phyloP scores from a whole-genome alignment of 2,888 invertebrate genomes.

The Pharmacophagus antenor region DNA sequence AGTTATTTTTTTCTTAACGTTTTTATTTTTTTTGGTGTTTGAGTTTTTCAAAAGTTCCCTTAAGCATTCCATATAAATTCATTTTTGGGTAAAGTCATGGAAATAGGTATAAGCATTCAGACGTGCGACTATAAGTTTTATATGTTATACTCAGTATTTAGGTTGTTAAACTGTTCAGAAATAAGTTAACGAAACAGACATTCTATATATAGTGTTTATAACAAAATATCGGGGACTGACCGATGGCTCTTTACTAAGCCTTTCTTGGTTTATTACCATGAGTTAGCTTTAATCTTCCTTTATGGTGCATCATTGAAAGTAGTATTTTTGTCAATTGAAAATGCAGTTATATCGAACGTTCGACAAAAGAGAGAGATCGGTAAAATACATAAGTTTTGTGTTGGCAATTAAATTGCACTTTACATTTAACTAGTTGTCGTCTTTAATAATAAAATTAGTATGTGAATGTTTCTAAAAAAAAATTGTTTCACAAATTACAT shows the following conservation, averaged over 20 bases:
- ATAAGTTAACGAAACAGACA: too few species aligned
- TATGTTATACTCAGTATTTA: too few species aligned
- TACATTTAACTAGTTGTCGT: not conserved
- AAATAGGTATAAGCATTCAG: too few species aligned
- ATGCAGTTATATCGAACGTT: constrained; percentile 1
- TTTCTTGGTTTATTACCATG: constrained; percentile 3
- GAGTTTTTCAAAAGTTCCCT: too few species aligned
- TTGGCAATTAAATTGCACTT: not conserved
- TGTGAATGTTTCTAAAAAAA: too few species aligned
- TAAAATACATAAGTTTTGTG: not conserved
- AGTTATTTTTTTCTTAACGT: too few species aligned
- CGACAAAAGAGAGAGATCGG: not conserved
- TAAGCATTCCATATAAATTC: too few species aligned
- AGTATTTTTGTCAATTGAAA: not conserved
- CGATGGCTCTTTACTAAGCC: not conserved
- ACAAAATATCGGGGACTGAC: not conserved
- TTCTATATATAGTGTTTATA: not conserved
- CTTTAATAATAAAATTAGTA: not conserved
- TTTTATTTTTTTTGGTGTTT: too few species aligned
- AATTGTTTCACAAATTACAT: too few species aligned
- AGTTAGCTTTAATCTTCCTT: constrained; percentile 4
- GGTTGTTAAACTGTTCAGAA: too few species aligned
- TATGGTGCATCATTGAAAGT: constrained; percentile 1
- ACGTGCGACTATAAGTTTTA: too few species aligned
- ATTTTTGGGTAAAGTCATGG: too few species aligned